Conservation (phyloP, 1,140 invertebrate genomes). For the Formica exsecta region DNA sequence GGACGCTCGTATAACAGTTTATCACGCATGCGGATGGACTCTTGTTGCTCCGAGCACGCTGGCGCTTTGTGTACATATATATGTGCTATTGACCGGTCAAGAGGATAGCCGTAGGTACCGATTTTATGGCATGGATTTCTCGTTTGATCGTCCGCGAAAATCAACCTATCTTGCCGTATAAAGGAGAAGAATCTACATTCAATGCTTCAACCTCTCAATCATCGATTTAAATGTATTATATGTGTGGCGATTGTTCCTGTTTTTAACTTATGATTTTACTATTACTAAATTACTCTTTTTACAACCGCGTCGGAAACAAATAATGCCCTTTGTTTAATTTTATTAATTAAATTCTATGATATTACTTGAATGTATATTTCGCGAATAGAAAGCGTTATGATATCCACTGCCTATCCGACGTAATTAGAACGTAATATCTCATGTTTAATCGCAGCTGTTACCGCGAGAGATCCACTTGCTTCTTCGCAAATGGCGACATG, state of each 20-base stretch:
- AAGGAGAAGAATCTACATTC: conserved; percentile 17
- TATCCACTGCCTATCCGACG: background rate
- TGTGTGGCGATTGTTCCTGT: background rate
- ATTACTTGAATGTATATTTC: background rate
- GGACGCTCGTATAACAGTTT: conserved; percentile 43
- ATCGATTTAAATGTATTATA: background rate
- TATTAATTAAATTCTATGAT: background rate
- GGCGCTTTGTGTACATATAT: background rate
- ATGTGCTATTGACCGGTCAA: background rate
- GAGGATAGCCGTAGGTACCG: background rate
- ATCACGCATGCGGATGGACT: conserved; percentile 58
- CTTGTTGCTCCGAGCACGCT: background rate
- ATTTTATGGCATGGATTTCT: background rate
- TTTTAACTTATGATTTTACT: background rate
- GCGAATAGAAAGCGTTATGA: background rate
- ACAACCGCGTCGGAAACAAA: too few relatives aligned
- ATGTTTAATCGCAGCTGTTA: conserved; percentile 16
- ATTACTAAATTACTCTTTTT: too few relatives aligned
- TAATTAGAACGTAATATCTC: conserved; percentile 39
- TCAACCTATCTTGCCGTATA: too few relatives aligned
- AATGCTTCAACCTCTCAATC: background rate
- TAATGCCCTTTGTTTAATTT: background rate
- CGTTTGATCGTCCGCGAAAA: conserved; percentile 19
- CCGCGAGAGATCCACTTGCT: conserved; percentile 8
- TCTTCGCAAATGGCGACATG: conserved; percentile 2